A percentile compares a stretch with the other conserved stretches of the same genome.
Evolutionary conservation across 1,140 invertebrate species (phyloP).

Genomic region (Sitodiplosis mosellana): DNA sequence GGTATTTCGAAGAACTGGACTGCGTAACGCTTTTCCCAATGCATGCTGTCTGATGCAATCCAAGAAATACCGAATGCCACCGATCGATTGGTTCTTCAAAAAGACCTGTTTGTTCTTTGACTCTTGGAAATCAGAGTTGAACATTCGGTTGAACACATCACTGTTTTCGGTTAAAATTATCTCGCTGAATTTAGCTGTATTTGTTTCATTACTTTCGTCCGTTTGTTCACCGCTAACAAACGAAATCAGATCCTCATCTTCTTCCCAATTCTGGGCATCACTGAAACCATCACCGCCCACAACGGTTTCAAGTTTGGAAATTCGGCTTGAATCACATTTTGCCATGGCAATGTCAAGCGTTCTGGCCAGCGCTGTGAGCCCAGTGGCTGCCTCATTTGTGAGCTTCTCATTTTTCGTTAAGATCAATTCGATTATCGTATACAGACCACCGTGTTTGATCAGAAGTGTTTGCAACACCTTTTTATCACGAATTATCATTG

Average conservation of each 20-base stretch:
- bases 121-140: slow-evolving; percentile 21
- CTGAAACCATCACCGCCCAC: slow-evolving; percentile 4
- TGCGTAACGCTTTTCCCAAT: slow-evolving; percentile 4
- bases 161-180: slow-evolving; percentile 18
- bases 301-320: not conserved
- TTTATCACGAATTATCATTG: slow-evolving; percentile 7
- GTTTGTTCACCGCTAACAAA: slow-evolving; percentile 10
- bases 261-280: slow-evolving; percentile 6
- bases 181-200: slow-evolving; percentile 19
- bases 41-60: slow-evolving; percentile 15
- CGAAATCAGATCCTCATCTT: not conserved
- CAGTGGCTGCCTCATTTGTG: slow-evolving; percentile 18
- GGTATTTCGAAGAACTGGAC: slow-evolving; percentile 2
- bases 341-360: slow-evolving; percentile 14
- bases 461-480: slow-evolving; percentile 17
- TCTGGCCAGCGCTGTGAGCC: slow-evolving; percentile 16
- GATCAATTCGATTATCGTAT: slow-evolving; percentile 16
- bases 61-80: slow-evolving; percentile 19
- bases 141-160: slow-evolving; percentile 23
- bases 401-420: slow-evolving; percentile 16
- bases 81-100: slow-evolving; percentile 14
- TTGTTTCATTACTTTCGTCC: slow-evolving; percentile 10
- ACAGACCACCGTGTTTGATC: slow-evolving; percentile 18
- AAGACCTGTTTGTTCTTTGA: slow-evolving; percentile 20
- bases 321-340: slow-evolving; percentile 6